Base-by-base conservation (phyloP, 2,888 invertebrate species). In the Mongoloraphidia duomilia region DNA sequence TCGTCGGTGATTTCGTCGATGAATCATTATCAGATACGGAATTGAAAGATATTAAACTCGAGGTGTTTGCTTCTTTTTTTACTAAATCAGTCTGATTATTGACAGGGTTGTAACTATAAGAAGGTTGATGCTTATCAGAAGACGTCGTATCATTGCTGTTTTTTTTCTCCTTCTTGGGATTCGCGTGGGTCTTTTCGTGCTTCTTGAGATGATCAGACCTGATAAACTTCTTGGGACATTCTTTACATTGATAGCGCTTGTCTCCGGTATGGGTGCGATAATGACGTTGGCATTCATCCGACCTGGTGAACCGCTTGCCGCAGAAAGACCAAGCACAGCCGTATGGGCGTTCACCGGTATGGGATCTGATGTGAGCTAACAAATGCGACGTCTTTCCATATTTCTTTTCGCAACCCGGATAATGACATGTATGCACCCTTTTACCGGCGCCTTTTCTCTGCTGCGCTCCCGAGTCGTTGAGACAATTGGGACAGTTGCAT, bases 321-420 rank as follows among this genome's bases (percentile, higher is more conserved):
- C 94, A 94, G 59, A 86, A 86, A 47, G 88, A 63, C 89, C 89
- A 90, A 62, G 81, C 81, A 68, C 94, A 94, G 1, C 84, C 79
- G 63, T 90, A 94, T 0, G 94, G 94, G 9, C 92, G 72, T 62
- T 94, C 94, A 0, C 92, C 92, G 0, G 88, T 89, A 63, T 95
- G 95, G 92, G 91, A 92, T 45, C 94, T 76, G 3, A 92, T 72
- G 65, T 92, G 92, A 0, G 92, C 92, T 67, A 92, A 92, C 52
- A 96, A 67, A 63, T 96, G 95, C 0, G 93, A 93, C 0, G 93
- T 92, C 67, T 94, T 94, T 11, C 89, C 90, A 67, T 95, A 96
- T 12, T 90, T 82, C 60, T 86, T 83, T 51, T 79, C 81, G 63
- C 94, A 95, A 41, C 89, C 90, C 2, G 86, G 83, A 38, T 89